Evolutionary conservation across 2,113 vertebrate genomes (phyloP).

Genomic region (Nerophis ophidion): DNA sequence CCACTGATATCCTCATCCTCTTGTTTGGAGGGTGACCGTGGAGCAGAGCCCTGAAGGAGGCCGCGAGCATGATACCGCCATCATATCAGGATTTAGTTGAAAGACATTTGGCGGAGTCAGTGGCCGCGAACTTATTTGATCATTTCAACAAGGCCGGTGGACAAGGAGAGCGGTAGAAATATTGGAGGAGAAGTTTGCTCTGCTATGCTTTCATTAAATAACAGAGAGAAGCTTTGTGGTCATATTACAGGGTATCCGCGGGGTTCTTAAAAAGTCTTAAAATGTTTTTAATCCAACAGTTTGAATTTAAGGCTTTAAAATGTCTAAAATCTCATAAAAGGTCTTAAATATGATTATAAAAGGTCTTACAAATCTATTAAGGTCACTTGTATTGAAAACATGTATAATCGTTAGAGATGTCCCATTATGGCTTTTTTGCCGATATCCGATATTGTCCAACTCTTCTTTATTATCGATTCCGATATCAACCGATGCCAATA

Average conservation of each 20-base stretch:
- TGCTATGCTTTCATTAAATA: slow-evolving; percentile 62
- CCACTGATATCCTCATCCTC: neutral
- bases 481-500: no score
- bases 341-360: no score
- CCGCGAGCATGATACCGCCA: slow-evolving; percentile 11
- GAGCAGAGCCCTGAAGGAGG: neutral
- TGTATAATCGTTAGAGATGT: no score
- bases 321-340: no score
- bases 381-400: no score
- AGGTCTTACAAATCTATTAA: no score
- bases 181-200: slow-evolving; percentile 71
- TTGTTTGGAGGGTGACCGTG: neutral
- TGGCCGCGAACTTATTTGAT: slow-evolving; percentile 47
- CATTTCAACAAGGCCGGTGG: slow-evolving; percentile 60
- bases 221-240: slow-evolving; percentile 59
- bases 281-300: no score
- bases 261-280: no score
- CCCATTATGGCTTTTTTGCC: no score
- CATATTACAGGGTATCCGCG: slow-evolving; percentile 63
- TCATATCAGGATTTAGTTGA: slow-evolving; percentile 24
- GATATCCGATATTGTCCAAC: no score
- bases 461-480: no score
- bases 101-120: slow-evolving; percentile 29
- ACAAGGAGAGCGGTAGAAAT: slow-evolving; percentile 63
- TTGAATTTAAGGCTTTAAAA: no score